Percentiles rank a stretch among this genome's conserved stretches.
phyloP scores from a whole-genome alignment of 2,113 vertebrate species.

The Coreoperca whiteheadi region DNA sequence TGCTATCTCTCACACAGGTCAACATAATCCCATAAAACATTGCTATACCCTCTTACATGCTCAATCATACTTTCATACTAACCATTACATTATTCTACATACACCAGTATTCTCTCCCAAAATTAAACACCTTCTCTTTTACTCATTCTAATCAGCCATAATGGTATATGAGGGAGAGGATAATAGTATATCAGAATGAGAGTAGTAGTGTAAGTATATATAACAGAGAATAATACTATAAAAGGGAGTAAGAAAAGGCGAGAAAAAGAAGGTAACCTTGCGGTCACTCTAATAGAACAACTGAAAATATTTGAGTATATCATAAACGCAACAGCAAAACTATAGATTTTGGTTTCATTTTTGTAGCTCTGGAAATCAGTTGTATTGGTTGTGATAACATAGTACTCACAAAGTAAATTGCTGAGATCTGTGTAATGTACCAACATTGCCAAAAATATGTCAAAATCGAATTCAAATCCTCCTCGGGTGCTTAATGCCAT shows the following conservation, averaged over 20 bases:
- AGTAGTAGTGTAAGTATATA: not conserved
- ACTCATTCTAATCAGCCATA: not conserved
- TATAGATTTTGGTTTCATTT: too few relatives aligned
- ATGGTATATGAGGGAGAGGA: not conserved
- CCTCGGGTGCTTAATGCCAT: not conserved
- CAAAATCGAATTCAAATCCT: not conserved
- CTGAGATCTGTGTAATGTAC: not conserved
- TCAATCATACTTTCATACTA: not conserved
- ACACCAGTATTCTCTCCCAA: too few relatives aligned
- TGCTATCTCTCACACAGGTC: not conserved
- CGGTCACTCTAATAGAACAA: too few relatives aligned
- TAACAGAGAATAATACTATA: not conserved
- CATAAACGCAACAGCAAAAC: too few relatives aligned
- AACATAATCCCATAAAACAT: not conserved
- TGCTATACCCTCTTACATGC: not conserved
- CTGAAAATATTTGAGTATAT: too few relatives aligned
- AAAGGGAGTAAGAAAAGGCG: too few relatives aligned
- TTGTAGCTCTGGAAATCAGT: not conserved
- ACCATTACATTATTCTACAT: not conserved
- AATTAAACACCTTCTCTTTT: not conserved
- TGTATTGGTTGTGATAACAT: not conserved
- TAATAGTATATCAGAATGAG: not conserved
- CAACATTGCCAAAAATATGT: not conserved
- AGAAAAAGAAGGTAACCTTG: too few relatives aligned
- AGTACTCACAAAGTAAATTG: not conserved